Evolutionary conservation across 2,888 invertebrate species (phyloP).

Genomic region (Trichopoda pennipes): DNA sequence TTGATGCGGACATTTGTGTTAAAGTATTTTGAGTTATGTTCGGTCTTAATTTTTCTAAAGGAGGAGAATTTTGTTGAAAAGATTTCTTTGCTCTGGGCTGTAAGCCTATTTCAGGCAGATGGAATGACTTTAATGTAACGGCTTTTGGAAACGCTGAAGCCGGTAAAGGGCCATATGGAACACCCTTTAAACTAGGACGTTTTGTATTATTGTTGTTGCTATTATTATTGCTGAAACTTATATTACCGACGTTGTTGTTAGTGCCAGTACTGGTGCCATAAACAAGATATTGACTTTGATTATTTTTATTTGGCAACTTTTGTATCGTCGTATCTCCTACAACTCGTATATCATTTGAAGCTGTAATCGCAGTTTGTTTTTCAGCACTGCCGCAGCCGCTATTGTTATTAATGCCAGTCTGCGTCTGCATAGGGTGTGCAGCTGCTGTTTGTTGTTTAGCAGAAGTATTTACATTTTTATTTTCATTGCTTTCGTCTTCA

Average conservation of each 20-base stretch:
- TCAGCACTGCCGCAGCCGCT: neutral
- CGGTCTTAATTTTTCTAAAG: slow-evolving; percentile 53
- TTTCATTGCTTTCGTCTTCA: slow-evolving; percentile 70
- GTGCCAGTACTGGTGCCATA: neutral
- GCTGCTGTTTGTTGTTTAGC: neutral
- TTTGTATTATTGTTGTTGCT: slow-evolving; percentile 60
- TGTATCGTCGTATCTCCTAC: slow-evolving; percentile 79
- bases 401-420: neutral
- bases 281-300: slow-evolving; percentile 4
- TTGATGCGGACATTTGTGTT: slow-evolving; percentile 38
- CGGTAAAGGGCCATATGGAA: slow-evolving; percentile 74
- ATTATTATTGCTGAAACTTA: no score
- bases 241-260: neutral
- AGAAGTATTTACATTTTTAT: neutral
- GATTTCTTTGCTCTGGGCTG: slow-evolving; percentile 78
- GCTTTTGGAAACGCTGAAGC: slow-evolving; percentile 69
- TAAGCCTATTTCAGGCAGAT: slow-evolving; percentile 29
- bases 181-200: slow-evolving; percentile 71
- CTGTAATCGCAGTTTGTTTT: neutral
- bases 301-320: slow-evolving; percentile 70
- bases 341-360: slow-evolving; percentile 70
- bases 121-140: slow-evolving; percentile 51
- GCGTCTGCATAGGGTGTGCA: neutral
- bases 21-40: slow-evolving; percentile 23
- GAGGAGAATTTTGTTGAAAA: slow-evolving; percentile 74